Base-by-base conservation (phyloP, 2,888 invertebrate genomes). In the Branchipolynoe longqiensis region DNA sequence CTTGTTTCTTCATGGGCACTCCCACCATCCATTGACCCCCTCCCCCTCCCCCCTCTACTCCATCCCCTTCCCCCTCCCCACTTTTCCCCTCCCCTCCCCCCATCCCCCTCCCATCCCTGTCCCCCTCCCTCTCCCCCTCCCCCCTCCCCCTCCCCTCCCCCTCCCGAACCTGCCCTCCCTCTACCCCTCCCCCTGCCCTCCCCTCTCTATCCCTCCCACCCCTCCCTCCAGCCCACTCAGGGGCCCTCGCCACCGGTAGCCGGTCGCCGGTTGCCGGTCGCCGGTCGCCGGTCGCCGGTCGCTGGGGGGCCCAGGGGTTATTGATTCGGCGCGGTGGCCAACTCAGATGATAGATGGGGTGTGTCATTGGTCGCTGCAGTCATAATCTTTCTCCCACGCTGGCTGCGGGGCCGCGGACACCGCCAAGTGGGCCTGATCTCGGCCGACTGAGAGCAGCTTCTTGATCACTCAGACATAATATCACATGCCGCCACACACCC, bases 401-500 rank as follows among this genome's bases (percentile, higher is more conserved):
- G 54, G 28, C n/a, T 41, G 78, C n/a, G 31, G 3, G 22, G 78
- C 78, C 69, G 69, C 69, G 22, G 69, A 69, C 69, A 69, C 69
- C 38, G 69, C 69, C 69, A 69, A 69, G 69, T 69, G 69, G 33
- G 69, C 38, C n/a, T 69, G 69, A 69, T 69, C 69, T 38, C 18
- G 18, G 0, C 38, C 38, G 69, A 33, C 62, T 31, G 36, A 22
- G 69, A 14, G 2, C 6, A 22, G 33, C n/a, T 33, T 38, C 69
- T 69, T 69, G 69, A 69, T 69, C 69, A 69, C 25, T 69, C 36
- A 69, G 69, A 69, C 69, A 69, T 69, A 69, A 69, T 69, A 69
- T 69, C 69, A 33, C 69, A 38, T 69, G 14, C 69, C 69, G 33
- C 69, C 69, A 33, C 18, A 33, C 69, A 22, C 69, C 69, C 33